Conservation (phyloP, 2,113 vertebrate species). For the western clawed frog (Xenopus tropicalis) region DNA sequence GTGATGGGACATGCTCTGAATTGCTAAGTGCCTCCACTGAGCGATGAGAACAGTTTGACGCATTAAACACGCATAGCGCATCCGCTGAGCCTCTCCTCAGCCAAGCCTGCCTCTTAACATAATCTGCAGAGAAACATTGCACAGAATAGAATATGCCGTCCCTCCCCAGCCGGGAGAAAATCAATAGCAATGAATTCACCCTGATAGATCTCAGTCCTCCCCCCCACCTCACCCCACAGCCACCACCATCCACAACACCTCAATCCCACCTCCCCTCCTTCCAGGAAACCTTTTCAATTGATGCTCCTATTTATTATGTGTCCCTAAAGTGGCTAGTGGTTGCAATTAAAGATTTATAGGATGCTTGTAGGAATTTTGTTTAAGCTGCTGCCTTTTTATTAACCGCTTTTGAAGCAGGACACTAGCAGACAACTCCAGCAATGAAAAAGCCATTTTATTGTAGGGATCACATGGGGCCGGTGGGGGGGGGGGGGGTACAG, state of each 20-base stretch:
- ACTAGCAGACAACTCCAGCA: background rate
- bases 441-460: background rate
- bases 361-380: conserved; percentile 26
- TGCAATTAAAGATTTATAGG: conserved; percentile 27
- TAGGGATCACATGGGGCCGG: background rate
- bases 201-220: conserved; percentile 52
- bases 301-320: conserved; percentile 41
- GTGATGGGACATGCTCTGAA: conserved; percentile 79
- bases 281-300: conserved; percentile 42
- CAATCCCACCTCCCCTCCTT: conserved; percentile 32
- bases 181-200: conserved; percentile 69
- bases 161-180: conserved; percentile 56
- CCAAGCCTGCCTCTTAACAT: conserved; percentile 69
- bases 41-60: conserved; percentile 77
- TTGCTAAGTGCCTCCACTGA: conserved; percentile 82
- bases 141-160: conserved; percentile 71
- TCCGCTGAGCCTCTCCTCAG: conserved; percentile 73
- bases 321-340: conserved; percentile 41
- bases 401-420: background rate
- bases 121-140: conserved; percentile 72
- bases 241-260: conserved; percentile 22
- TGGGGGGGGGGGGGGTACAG: background rate
- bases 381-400: conserved; percentile 23
- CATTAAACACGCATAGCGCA: conserved; percentile 85
- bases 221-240: conserved; percentile 9